Conservation (phyloP, 2,888 invertebrate genomes). For the Seira musarum region DNA sequence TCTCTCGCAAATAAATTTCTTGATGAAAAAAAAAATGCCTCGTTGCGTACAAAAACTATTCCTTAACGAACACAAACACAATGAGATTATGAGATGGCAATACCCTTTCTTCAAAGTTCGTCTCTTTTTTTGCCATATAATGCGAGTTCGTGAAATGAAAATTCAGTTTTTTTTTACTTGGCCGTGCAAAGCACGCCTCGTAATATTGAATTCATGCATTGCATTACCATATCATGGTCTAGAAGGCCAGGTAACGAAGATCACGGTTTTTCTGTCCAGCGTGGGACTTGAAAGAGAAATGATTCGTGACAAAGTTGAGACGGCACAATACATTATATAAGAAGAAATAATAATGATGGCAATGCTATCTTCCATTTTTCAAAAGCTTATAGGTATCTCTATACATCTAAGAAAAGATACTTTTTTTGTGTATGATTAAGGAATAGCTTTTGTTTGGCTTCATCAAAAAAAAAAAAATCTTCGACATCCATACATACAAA, state of each 20-base stretch:
- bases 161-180: slow-evolving; percentile 45
- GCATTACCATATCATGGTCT: slow-evolving; percentile 57
- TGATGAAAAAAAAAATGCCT: background rate
- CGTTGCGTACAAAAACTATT: too few species aligned
- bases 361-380: background rate
- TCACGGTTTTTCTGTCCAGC: slow-evolving; percentile 61
- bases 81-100: slow-evolving; percentile 43
- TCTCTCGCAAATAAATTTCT: slow-evolving; percentile 35
- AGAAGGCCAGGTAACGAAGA: slow-evolving; percentile 62
- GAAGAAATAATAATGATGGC: background rate
- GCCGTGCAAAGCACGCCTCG: slow-evolving; percentile 39
- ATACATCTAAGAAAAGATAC: background rate
- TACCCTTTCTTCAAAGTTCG: slow-evolving; percentile 31
- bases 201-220: slow-evolving; percentile 31
- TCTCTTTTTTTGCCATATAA: slow-evolving; percentile 9
- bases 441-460: background rate
- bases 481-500: background rate
- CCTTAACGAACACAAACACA: background rate
- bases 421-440: background rate
- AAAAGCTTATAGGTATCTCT: background rate
- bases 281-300: slow-evolving; percentile 62
- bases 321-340: slow-evolving; percentile 47
- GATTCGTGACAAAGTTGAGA: slow-evolving; percentile 60
- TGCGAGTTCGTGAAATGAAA: slow-evolving; percentile 48
- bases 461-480: too few species aligned